Base-by-base conservation (phyloP, 1,140 invertebrate species). In the Drosophila pachea region DNA sequence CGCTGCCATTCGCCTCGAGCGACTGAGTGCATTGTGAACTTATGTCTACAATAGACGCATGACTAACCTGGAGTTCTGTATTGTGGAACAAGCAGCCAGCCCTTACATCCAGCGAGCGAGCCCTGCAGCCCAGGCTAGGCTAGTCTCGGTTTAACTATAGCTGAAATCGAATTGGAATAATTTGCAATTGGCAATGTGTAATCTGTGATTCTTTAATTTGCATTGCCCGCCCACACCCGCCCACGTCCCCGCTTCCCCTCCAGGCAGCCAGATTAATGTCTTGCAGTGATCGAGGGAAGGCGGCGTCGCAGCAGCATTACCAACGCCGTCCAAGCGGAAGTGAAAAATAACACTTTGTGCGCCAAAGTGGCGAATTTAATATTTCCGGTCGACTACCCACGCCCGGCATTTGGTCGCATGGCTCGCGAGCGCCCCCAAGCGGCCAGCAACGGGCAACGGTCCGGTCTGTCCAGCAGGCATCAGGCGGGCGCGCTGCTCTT, bases 311-410 rank as follows among this genome's bases (percentile, higher is more conserved):
- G 33, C 47, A 32, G 38, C 61, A 61, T 68, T 68, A 47, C 59
- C 59, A 14, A 29, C 60, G 63, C 50, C 75, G 64, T 12, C 74
- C 58, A 61, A 65, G 62, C 78, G 78, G 78, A 83, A 78, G 74
- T 82, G 78, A 82, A 78, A 82, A 82, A 82, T 82, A 82, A 82
- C 65, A 72, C 74, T 78, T 71, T 65, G 75, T 78, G 74, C 75
- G 66, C 65, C 78, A 82, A 82, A 82, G 74, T 83, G 78, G 74
- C 78, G 74, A 81, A 83, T 83, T 82, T 82, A 83, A 83, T 83
- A 82, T 83, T 82, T 82, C 78, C 78, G 71, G 71, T 42, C 63
- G 59, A 78, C 71, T 83, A 65, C 73, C 50, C 55, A 49, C 60
- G 43, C 12, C 43, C 49, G 43, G 29, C 16, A 43, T 14, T 8